These are phyloP conservation scores for Papilio machaon DNA, from an alignment of 1,140 invertebrate species.

Conservation along the genomic window DNA sequence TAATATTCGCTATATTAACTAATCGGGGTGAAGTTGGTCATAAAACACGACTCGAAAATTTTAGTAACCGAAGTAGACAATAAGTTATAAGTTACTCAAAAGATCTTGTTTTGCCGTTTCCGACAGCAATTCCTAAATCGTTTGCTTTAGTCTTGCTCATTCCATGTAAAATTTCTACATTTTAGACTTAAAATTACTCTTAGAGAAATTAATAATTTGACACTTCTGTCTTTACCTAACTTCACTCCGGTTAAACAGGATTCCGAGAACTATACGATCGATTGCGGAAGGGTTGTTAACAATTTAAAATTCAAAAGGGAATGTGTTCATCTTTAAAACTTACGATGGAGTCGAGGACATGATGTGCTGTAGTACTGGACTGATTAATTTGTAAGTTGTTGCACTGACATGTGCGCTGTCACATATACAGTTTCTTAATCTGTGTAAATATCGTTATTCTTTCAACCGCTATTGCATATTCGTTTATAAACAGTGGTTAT, in stretches of 20 bases:
- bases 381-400: constrained; percentile 42
- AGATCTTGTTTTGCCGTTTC: background rate
- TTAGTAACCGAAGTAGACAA: background rate
- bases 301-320: constrained; percentile 14
- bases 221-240: background rate
- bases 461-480: constrained; percentile 66
- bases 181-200: background rate
- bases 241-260: constrained; percentile 21
- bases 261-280: background rate
- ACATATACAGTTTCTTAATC: constrained; percentile 67
- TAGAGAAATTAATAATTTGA: background rate
- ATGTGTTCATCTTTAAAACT: constrained; percentile 18
- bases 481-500: constrained; percentile 62
- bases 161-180: background rate
- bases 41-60: background rate
- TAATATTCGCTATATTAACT: constrained; percentile 5
- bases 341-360: background rate
- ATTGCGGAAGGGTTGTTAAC: background rate
- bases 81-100: background rate
- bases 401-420: constrained; percentile 42
- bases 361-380: constrained; percentile 39
- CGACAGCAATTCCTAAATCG: no score
- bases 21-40: background rate
- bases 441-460: constrained; percentile 78
- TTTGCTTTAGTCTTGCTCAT: background rate